These are phyloP conservation scores for Mycalesis mineus DNA, from an alignment of 2,888 invertebrate genomes.

Conservation along the genomic window DNA sequence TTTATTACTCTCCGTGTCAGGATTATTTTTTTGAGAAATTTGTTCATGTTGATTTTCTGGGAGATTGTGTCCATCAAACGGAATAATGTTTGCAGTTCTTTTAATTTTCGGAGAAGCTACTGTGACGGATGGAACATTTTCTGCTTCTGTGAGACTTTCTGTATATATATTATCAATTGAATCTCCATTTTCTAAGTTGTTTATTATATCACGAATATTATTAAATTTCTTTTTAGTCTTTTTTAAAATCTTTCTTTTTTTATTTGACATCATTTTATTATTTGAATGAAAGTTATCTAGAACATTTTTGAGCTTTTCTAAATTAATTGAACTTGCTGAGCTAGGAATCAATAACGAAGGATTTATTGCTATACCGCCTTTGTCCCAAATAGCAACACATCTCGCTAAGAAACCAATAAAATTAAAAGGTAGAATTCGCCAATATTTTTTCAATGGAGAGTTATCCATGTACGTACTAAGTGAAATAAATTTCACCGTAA, in stretches of 20 bases:
- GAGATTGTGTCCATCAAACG: not conserved
- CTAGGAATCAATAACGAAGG: slow-evolving; percentile 53
- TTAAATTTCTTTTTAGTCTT: slow-evolving; percentile 46
- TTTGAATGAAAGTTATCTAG: slow-evolving; percentile 38
- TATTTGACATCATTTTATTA: slow-evolving; percentile 18
- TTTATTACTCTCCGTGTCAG: not conserved
- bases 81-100: slow-evolving; percentile 8
- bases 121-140: slow-evolving; percentile 35
- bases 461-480: slow-evolving; percentile 51
- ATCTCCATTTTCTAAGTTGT: slow-evolving; percentile 48
- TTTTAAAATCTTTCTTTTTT: slow-evolving; percentile 21
- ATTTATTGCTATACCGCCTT: slow-evolving; percentile 62
- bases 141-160: slow-evolving; percentile 48
- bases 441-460: slow-evolving; percentile 55
- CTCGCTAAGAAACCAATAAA: slow-evolving; percentile 55
- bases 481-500: slow-evolving; percentile 45
- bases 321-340: slow-evolving; percentile 45
- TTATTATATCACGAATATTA: slow-evolving; percentile 66
- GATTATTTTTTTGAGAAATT: not conserved
- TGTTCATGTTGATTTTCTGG: not conserved
- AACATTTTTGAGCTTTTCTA: slow-evolving; percentile 49
- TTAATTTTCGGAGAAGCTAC: slow-evolving; percentile 1
- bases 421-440: slow-evolving; percentile 49
- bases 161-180: slow-evolving; percentile 33
- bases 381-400: slow-evolving; percentile 63